These are phyloP conservation scores for Drosophila macrospina DNA, from an alignment of 2,888 invertebrate species.

Conservation along the genomic window DNA sequence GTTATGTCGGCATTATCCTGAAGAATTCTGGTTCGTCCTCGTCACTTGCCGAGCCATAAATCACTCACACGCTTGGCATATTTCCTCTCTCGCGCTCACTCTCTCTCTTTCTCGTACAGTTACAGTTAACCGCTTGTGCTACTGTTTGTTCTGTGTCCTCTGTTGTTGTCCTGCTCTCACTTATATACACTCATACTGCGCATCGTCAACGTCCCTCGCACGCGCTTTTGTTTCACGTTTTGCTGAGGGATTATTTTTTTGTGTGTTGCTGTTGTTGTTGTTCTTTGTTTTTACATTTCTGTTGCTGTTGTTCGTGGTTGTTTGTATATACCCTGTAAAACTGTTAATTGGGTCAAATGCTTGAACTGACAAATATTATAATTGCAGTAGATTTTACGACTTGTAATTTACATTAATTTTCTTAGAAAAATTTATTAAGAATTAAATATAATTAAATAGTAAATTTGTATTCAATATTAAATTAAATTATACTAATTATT, in stretches of 20 bases:
- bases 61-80: constrained; percentile 83
- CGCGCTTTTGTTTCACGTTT: constrained; percentile 65
- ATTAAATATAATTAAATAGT: too few species aligned
- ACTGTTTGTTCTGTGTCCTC: constrained; percentile 27
- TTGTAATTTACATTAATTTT: too few species aligned
- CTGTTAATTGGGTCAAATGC: neutral
- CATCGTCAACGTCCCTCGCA: constrained; percentile 40
- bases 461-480: too few species aligned
- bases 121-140: constrained; percentile 12
- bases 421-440: too few species aligned
- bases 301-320: constrained; percentile 25
- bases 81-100: constrained; percentile 53
- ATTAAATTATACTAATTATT: too few species aligned
- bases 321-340: constrained; percentile 37
- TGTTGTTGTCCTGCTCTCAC: constrained; percentile 60
- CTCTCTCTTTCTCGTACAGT: constrained; percentile 12
- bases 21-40: constrained; percentile 84
- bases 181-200: constrained; percentile 42
- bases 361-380: too few species aligned
- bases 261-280: constrained; percentile 16
- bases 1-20: constrained; percentile 84
- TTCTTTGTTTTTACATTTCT: constrained; percentile 30
- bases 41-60: constrained; percentile 84
- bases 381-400: too few species aligned
- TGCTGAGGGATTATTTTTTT: constrained; percentile 53